Conservation (phyloP, 2,888 invertebrate species). For the Lithophane leautieri region DNA sequence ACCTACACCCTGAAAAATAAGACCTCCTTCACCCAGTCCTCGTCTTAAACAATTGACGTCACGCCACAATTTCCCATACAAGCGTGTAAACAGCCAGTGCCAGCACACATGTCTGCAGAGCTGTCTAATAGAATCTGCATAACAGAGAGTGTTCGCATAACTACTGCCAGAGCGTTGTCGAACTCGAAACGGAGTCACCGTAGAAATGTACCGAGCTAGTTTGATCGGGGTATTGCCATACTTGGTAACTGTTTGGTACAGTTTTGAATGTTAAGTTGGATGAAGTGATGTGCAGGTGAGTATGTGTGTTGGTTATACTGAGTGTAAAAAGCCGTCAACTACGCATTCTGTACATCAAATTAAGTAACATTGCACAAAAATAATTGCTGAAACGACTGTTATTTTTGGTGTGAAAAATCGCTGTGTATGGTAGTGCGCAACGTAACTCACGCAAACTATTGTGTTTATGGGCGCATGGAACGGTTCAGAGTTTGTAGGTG, state of each 20-base stretch:
- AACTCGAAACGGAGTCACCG: slow-evolving; percentile 54
- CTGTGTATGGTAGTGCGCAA: too few relatives aligned
- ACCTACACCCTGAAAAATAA: background rate
- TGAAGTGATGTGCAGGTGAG: background rate
- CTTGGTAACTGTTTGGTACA: slow-evolving; percentile 27
- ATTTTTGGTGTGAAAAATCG: too few relatives aligned
- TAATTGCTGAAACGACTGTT: too few relatives aligned
- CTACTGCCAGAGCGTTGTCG: slow-evolving; percentile 24
- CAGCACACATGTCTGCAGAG: slow-evolving; percentile 55
- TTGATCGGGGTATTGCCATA: slow-evolving; percentile 16
- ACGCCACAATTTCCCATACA: slow-evolving; percentile 30
- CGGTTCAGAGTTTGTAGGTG: too few relatives aligned
- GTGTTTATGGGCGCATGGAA: too few relatives aligned
- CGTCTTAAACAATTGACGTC: slow-evolving; percentile 28
- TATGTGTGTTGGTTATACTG: background rate
- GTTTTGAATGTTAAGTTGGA: background rate
- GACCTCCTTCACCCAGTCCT: background rate
- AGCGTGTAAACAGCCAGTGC: slow-evolving; percentile 51
- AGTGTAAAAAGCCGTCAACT: too few relatives aligned
- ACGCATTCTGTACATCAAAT: too few relatives aligned
- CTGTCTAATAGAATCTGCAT: slow-evolving; percentile 69
- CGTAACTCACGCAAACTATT: too few relatives aligned
- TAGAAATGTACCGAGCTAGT: background rate
- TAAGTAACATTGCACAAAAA: too few relatives aligned
- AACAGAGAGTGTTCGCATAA: slow-evolving; percentile 55